These are phyloP conservation scores for Hypotaenidia philippensis DNA, from an alignment of 2,797 vertebrate species.

Conservation along the genomic window DNA sequence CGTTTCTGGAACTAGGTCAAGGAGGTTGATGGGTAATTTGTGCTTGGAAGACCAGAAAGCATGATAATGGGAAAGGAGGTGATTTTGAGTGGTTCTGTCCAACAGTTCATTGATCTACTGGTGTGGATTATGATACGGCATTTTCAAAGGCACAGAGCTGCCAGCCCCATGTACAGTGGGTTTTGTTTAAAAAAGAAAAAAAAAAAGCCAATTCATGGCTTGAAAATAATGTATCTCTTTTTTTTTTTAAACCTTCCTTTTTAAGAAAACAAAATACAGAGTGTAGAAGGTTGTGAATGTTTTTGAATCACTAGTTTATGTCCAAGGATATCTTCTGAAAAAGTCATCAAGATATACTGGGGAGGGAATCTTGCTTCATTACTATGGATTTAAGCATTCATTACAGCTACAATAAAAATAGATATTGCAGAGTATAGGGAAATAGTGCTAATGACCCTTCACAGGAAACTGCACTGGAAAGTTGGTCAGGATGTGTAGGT, in stretches of 20 bases:
- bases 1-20: neutral
- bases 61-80: conserved; percentile 52
- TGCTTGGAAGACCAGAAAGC: conserved; percentile 53
- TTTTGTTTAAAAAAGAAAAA: neutral
- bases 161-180: fast-evolving
- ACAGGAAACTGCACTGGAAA: neutral
- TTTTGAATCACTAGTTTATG: neutral
- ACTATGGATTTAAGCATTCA: neutral
- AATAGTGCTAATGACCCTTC: conserved; percentile 13
- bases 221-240: neutral
- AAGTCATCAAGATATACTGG: neutral
- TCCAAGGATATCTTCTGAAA: neutral
- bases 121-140: neutral
- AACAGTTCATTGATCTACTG: conserved; percentile 44
- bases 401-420: neutral
- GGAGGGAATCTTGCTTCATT: neutral
- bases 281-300: fast-evolving
- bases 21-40: conserved; percentile 46
- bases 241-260: neutral
- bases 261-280: neutral
- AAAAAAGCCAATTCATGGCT: neutral
- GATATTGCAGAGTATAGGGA: neutral
- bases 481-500: neutral
- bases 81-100: conserved; percentile 38
- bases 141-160: neutral